These are phyloP conservation scores for Balearica regulorum DNA, from an alignment of 2,797 vertebrate species.

Conservation along the genomic window DNA sequence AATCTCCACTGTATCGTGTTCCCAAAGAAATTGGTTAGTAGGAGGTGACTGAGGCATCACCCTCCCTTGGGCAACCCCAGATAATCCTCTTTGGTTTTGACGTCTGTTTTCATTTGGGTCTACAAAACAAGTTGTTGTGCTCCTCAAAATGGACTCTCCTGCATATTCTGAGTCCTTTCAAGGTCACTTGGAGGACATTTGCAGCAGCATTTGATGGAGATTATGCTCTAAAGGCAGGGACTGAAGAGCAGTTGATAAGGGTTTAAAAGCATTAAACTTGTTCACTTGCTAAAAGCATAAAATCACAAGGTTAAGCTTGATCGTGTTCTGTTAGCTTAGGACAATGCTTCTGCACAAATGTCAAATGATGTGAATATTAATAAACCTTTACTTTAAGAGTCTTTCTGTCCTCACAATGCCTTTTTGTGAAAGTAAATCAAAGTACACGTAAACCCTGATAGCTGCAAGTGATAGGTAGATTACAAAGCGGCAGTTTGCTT, in stretches of 20 bases:
- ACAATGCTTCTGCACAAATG: constrained; percentile 8
- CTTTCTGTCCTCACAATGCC: not conserved
- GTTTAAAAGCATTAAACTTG: constrained; percentile 15
- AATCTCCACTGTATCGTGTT: not conserved
- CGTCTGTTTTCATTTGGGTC: not conserved
- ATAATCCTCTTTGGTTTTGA: constrained; percentile 1
- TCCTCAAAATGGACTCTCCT: not conserved
- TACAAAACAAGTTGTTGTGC: not conserved
- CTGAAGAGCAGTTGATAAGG: constrained; percentile 43
- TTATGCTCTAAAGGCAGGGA: constrained; percentile 22
- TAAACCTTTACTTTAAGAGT: not conserved
- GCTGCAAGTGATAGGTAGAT: not conserved
- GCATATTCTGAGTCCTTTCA: constrained; percentile 4
- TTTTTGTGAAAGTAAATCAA: not conserved
- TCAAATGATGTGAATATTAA: constrained; percentile 54
- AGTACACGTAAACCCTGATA: not conserved
- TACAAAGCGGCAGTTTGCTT: not conserved
- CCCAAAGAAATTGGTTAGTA: not conserved
- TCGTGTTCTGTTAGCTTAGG: not conserved
- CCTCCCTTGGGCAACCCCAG: not conserved
- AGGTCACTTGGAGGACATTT: constrained; percentile 47
- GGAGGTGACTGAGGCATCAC: not conserved
- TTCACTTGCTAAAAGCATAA: not conserved
- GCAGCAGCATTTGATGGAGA: constrained; percentile 31
- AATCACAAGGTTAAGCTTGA: constrained; percentile 29